These are phyloP conservation scores for Parochlus steinenii DNA, from an alignment of 2,888 invertebrate species.

Conservation along the genomic window DNA sequence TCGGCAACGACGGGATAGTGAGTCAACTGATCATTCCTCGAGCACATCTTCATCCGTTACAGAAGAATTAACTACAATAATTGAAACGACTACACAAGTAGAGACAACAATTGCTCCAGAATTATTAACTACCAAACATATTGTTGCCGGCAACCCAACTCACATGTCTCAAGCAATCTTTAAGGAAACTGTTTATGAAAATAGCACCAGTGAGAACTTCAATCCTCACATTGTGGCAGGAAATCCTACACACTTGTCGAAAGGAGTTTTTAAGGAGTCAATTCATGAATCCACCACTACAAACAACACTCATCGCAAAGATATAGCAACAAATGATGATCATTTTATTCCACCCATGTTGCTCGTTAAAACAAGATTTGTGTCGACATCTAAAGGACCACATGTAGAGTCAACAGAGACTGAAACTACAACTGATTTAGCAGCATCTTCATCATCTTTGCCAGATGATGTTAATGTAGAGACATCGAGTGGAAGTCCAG, in stretches of 20 bases:
- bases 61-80: neutral
- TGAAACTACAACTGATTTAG: constrained; percentile 2
- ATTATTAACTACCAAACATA: constrained; percentile 4
- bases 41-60: neutral
- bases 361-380: constrained; percentile 29
- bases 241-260: constrained; percentile 3
- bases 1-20: constrained; percentile 6
- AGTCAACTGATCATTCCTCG: too few species aligned
- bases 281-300: constrained; percentile 4
- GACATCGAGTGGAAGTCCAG: neutral
- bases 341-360: constrained; percentile 31
- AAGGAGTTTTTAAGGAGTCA: constrained; percentile 10
- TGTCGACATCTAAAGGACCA: too few species aligned
- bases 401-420: constrained; percentile 5
- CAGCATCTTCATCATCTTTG: neutral
- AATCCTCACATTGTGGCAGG: constrained; percentile 4
- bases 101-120: constrained; percentile 6
- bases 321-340: constrained; percentile 24
- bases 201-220: neutral
- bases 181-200: neutral
- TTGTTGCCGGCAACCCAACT: neutral
- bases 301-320: constrained; percentile 14
- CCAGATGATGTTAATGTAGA: constrained; percentile 1
- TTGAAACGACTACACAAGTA: constrained; percentile 1
- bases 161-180: neutral